Percentiles rank a stretch among this genome's conserved stretches.
Evolutionary conservation across 2,888 invertebrate genomes (phyloP).

Genomic region (Melanophora roralis): DNA sequence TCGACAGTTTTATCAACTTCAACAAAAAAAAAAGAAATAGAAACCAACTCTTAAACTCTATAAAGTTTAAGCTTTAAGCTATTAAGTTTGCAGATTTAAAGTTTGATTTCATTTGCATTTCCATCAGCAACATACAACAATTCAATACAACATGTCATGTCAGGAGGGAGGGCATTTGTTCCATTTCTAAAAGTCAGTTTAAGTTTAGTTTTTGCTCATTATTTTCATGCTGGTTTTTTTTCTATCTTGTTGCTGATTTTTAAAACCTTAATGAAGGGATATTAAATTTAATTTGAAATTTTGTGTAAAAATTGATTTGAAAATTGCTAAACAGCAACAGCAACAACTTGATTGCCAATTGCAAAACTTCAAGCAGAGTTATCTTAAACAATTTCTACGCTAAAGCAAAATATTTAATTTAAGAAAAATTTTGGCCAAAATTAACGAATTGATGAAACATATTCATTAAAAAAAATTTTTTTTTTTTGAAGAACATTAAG

Average conservation of each 20-base stretch:
- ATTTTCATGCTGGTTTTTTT: slow-evolving; percentile 47
- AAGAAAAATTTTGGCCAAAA: too few relatives aligned
- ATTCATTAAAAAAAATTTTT: too few relatives aligned
- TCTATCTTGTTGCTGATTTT: slow-evolving; percentile 37
- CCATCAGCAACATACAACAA: slow-evolving; percentile 31
- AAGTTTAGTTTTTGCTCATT: slow-evolving; percentile 41
- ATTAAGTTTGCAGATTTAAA: slow-evolving; percentile 45
- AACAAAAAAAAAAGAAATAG: background rate
- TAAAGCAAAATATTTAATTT: too few relatives aligned
- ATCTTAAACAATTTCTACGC: too few relatives aligned
- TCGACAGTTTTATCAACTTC: slow-evolving; percentile 46
- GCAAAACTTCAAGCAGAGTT: too few relatives aligned
- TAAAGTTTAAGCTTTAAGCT: slow-evolving; percentile 52
- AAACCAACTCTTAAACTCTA: slow-evolving; percentile 20
- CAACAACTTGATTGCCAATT: too few relatives aligned
- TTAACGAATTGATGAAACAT: too few relatives aligned
- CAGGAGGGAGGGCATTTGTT: slow-evolving; percentile 24
- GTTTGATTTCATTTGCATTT: slow-evolving; percentile 61
- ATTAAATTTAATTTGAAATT: slow-evolving; percentile 60
- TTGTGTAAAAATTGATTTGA: slow-evolving; percentile 51
- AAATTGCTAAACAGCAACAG: background rate
- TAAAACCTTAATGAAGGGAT: slow-evolving; percentile 57
- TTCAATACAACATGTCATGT: slow-evolving; percentile 28
- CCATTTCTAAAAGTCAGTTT: background rate
- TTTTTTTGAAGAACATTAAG: too few relatives aligned